Conservation (phyloP, 2,797 vertebrate genomes). For the Threskiornis aethiopicus region DNA sequence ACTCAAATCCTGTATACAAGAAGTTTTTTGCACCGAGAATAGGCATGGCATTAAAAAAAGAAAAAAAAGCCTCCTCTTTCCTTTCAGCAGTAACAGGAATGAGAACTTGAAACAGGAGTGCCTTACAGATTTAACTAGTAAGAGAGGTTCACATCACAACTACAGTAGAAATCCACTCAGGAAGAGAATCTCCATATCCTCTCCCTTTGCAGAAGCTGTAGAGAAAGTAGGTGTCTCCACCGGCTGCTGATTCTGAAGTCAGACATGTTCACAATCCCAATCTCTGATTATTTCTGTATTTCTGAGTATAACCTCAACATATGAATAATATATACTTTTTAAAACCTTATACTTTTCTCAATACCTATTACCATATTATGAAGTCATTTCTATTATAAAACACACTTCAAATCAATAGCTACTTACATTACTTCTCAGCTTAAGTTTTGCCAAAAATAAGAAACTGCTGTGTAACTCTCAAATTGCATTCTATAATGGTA, state of each 20-base stretch:
- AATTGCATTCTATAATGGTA: not conserved
- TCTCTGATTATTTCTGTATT: not conserved
- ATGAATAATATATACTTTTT: not conserved
- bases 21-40: not conserved
- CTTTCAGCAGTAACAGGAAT: not conserved
- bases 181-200: not conserved
- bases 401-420: slow-evolving; percentile 29
- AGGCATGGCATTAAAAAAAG: not conserved
- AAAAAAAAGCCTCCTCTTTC: not conserved
- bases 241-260: not conserved
- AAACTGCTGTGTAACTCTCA: not conserved
- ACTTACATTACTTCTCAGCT: not conserved
- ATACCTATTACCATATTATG: not conserved
- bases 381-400: slow-evolving; percentile 6
- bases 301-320: not conserved
- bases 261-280: not conserved
- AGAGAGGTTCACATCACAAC: not conserved
- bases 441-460: not conserved
- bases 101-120: not conserved
- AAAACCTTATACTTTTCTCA: not conserved
- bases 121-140: not conserved
- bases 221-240: not conserved
- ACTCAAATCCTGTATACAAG: not conserved
- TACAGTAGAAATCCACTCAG: not conserved
- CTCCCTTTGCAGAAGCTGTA: not conserved